Base-by-base conservation (phyloP, 2,797 vertebrate genomes). In the Pantherophis alleghaniensis region DNA sequence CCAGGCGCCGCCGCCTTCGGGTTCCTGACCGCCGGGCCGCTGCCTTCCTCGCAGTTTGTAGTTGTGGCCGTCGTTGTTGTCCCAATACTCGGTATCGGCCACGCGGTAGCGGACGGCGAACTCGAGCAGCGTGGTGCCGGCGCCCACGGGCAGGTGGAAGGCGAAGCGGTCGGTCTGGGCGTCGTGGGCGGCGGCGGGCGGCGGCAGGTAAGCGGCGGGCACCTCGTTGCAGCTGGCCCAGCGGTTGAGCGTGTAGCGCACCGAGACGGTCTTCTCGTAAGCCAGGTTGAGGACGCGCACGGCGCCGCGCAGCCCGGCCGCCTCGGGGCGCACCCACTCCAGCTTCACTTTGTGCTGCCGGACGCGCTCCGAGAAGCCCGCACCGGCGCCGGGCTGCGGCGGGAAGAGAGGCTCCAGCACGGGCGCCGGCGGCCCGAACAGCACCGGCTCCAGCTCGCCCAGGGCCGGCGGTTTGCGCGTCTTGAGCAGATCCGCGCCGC, bases 81-180 rank as follows among this genome's bases (percentile, higher is more conserved):
- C 99, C 99, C 99, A 99, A 92, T 97, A 99, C 94, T 99, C 99
- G 3, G 97, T 55, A 0, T 98, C 98, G 0, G 96, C 98, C 18
- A 99, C 98, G 88, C 97, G 97, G 97, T 99, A 99, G 90, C 98
- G 98, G 3, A 99, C 97, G 11, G 99, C 99, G 93, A 99, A 99
- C 97, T 99, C 98, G 90, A 99, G 92, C 0, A 96, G 60, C 87
- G 98, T 97, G 0, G 98, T 98, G 74, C 97, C 66, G 98, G 98
- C n/a, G 98, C 95, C 94, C 97, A 98, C 0, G 26, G 95, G 98
- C 94, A 99, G 96, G 94, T 98, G 98, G 96, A 99, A 99, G 86
- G 96, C 94, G 96, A 99, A 99, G 92, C 96, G 97, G 93, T 99
- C 99, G 0, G 98, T 98, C 90, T 91, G 92, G 0, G 98, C 98